Base-by-base conservation (phyloP, 2,113 vertebrate species). In the Aspiorhynchus laticeps region DNA sequence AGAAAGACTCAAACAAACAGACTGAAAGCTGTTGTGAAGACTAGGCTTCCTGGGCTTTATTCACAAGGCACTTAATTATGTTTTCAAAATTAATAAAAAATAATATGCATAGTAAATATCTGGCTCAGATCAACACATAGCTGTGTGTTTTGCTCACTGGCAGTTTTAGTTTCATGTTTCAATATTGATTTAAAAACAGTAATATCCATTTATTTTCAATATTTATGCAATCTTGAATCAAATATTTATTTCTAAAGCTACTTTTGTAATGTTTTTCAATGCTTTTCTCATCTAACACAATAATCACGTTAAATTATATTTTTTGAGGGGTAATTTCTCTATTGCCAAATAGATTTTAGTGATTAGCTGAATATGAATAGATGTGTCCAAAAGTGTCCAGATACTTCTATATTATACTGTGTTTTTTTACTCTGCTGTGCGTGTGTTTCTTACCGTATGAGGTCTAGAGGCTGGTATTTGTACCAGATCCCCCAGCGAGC, bases 401-500 rank as follows among this genome's bases (percentile, higher is more conserved):
- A 48, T 48, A 48, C 46, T 48, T 14, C 12, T 48, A 48, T 36
- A 36, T 36, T 26, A 63, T 56, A 56, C 6, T 7, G 51, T 56
- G 15, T 17, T 3, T 21, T 15, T 21, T 21, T 9, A 8, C 19
- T 43, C 53, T 4, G 11, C 28, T 17, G 38, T 48, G n/a, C 3
- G 36, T 51, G 33, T 69, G 26, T 61, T 61, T 86, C 87, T 89
- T 94, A 99, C 98, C 98, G 98, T 94, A 99, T 99, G 91, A 99
- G 96, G 91, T 99, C 98, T 51, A 99, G 93, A 67, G 98, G 98
- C 56, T 99, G 98, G 90, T 99, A 98, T 90, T 99, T 99, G 93
- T 99, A 99, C 98, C 98, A 99, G 93, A 99, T 98, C 4, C 98
- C 98, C 98, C 98, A 99, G 74, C 97, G 97, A 76, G 98, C 98